Evolutionary conservation across 2,113 vertebrate species (phyloP).

Genomic region (Chlamydotis undulata): DNA sequence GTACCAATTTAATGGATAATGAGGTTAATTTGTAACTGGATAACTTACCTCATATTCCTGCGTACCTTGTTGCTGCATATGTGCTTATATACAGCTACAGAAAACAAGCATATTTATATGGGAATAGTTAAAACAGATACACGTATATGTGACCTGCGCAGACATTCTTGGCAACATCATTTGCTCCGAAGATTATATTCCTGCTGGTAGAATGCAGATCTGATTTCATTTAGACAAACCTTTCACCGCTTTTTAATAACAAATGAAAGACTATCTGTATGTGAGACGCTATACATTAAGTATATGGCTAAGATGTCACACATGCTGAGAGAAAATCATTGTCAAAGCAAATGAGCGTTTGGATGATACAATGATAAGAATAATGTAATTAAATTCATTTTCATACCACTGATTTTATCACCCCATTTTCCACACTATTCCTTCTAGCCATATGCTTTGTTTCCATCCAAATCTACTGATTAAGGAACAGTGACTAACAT

Average conservation of each 20-base stretch:
- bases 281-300: background rate
- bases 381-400: slow-evolving; percentile 55
- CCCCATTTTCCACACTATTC: slow-evolving; percentile 6
- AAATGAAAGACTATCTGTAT: background rate
- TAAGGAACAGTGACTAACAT: slow-evolving; percentile 7
- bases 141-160: background rate
- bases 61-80: background rate
- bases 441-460: slow-evolving; percentile 58
- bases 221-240: slow-evolving; percentile 33
- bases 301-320: background rate
- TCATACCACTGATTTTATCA: slow-evolving; percentile 46
- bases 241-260: slow-evolving; percentile 14
- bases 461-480: slow-evolving; percentile 32
- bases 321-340: background rate
- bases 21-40: background rate
- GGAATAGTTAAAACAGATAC: background rate
- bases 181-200: background rate
- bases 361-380: slow-evolving; percentile 43
- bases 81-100: background rate
- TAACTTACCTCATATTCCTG: background rate
- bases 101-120: background rate
- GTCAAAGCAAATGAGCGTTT: slow-evolving; percentile 48
- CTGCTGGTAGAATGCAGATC: background rate
- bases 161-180: background rate
- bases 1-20: background rate